Evolutionary conservation across 2,888 invertebrate genomes (phyloP).

Genomic region (Entomobrya multifasciata): DNA sequence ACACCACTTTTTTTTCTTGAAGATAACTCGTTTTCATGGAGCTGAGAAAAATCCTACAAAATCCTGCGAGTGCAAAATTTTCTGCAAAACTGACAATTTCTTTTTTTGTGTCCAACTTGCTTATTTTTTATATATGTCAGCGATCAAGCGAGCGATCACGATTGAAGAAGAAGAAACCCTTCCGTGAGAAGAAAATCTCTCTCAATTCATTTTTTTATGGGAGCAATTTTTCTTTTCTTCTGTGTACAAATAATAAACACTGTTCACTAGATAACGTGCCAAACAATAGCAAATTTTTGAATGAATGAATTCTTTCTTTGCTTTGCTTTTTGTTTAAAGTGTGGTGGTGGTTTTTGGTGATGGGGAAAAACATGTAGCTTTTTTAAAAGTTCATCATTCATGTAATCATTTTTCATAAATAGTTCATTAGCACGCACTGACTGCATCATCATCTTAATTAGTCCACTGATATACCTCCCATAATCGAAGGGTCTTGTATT

Average conservation of each 20-base stretch:
- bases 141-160: too few species aligned
- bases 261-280: constrained; percentile 66
- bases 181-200: too few species aligned
- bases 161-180: too few species aligned
- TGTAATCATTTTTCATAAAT: constrained; percentile 72
- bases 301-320: too few species aligned
- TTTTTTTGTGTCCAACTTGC: constrained; percentile 52
- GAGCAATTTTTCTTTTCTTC: too few species aligned
- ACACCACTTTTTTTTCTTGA: constrained; percentile 68
- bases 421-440: constrained; percentile 77
- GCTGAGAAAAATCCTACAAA: constrained; percentile 66
- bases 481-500: constrained; percentile 78
- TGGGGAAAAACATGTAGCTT: too few species aligned
- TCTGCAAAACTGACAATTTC: too few species aligned
- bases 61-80: constrained; percentile 65
- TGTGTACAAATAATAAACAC: constrained; percentile 63
- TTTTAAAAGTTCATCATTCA: too few species aligned
- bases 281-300: constrained; percentile 47
- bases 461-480: constrained; percentile 80
- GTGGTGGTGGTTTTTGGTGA: too few species aligned
- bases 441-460: constrained; percentile 73
- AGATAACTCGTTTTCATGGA: constrained; percentile 50
- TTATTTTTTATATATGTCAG: too few species aligned
- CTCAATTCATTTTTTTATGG: constrained; percentile 42
- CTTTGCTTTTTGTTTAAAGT: too few species aligned